phyloP scores from a whole-genome alignment of 2,797 vertebrate genomes.

The Gymnocypris eckloni region DNA sequence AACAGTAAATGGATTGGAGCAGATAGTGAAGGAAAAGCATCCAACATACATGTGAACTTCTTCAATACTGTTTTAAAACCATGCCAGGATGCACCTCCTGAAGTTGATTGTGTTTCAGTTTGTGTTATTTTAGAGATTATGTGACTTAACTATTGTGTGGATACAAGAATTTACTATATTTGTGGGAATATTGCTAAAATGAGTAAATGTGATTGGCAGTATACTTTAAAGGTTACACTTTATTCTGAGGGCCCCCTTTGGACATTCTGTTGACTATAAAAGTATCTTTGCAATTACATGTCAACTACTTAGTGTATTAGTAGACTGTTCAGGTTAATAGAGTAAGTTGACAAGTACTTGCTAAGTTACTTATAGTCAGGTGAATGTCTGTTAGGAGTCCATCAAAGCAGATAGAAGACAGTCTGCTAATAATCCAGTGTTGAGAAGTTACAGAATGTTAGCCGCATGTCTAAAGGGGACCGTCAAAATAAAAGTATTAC shows the following conservation, averaged over 20 bases:
- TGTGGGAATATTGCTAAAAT: neutral
- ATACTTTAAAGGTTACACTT: neutral
- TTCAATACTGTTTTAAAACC: neutral
- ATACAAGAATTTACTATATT: neutral
- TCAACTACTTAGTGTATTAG: neutral
- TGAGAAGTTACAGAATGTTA: too few species aligned
- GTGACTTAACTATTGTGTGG: neutral
- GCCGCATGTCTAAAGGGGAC: neutral
- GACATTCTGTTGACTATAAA: neutral
- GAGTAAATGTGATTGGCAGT: neutral
- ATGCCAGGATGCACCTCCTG: neutral
- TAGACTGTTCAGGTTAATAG: neutral
- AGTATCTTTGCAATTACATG: neutral
- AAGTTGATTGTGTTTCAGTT: neutral
- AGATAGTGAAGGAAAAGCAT: neutral
- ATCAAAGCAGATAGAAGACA: neutral
- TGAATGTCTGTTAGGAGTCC: neutral
- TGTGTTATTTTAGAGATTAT: neutral
- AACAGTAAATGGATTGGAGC: neutral
- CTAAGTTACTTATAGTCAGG: neutral
- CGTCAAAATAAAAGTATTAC: neutral
- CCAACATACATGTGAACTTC: neutral
- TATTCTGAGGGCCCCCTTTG: neutral
- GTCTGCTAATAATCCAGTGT: neutral
- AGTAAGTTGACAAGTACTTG: neutral